phyloP scores from a whole-genome alignment of 2,888 invertebrate genomes.

The Aphrophora alni region DNA sequence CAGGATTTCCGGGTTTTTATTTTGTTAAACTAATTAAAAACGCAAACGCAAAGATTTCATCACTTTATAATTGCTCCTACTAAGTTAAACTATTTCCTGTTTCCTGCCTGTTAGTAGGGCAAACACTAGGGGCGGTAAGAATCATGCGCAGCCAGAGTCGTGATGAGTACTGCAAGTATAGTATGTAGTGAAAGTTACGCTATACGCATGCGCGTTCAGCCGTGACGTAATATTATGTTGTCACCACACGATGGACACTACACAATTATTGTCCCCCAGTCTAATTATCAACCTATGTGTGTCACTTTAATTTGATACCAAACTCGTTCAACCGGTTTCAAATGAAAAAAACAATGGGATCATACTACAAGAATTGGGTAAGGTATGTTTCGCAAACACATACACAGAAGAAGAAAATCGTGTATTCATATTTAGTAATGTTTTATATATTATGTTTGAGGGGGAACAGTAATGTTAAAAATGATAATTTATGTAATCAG shows the following conservation, averaged over 20 bases:
- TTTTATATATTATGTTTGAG: no score
- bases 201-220: background rate
- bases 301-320: background rate
- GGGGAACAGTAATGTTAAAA: no score
- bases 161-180: background rate
- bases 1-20: no score
- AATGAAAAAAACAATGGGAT: background rate
- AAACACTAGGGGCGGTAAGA: background rate
- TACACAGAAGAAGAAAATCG: no score
- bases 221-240: no score
- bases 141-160: background rate
- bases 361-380: background rate
- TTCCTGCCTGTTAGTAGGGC: background rate
- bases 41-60: background rate
- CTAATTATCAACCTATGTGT: background rate
- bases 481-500: no score
- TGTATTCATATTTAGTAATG: no score
- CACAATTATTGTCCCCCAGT: background rate
- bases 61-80: background rate
- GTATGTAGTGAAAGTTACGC: background rate
- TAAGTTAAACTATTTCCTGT: background rate
- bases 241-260: background rate
- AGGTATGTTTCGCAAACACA: background rate
- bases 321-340: background rate
- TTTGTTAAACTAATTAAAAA: background rate